phyloP scores from a whole-genome alignment of 2,797 vertebrate species.

The Diglossa cyanea region DNA sequence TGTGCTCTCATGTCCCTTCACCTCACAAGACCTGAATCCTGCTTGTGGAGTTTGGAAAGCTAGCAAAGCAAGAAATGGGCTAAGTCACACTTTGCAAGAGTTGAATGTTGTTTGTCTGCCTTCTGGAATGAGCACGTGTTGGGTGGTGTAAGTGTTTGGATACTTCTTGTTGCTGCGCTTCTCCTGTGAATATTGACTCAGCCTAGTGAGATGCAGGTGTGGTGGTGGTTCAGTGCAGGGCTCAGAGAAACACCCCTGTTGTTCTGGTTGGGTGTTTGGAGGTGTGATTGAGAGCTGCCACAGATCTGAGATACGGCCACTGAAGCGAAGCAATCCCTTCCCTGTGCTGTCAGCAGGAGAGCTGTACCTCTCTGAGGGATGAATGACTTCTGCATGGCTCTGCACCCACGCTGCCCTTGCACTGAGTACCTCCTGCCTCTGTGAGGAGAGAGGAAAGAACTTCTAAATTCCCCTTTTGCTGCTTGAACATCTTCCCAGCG shows the following conservation, averaged over 20 bases:
- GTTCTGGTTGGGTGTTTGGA: background rate
- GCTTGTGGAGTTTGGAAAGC: background rate
- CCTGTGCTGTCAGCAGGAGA: background rate
- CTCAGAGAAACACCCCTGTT: background rate
- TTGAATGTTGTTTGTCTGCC: background rate
- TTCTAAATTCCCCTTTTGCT: background rate
- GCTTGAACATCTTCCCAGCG: background rate
- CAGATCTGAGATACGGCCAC: background rate
- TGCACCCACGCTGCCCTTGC: background rate
- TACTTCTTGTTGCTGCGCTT: fast-evolving
- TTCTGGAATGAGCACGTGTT: background rate
- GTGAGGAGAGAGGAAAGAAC: background rate
- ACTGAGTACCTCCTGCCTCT: background rate
- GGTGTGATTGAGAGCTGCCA: background rate
- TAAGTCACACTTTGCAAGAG: background rate
- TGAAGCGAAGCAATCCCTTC: background rate
- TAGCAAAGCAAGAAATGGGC: background rate
- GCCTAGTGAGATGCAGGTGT: background rate
- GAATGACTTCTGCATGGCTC: background rate
- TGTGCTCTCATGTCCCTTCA: background rate
- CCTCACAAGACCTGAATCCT: background rate
- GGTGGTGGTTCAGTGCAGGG: background rate
- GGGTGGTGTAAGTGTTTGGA: background rate
- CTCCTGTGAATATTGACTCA: background rate
- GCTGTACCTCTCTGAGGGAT: background rate